Conservation (phyloP, 92 coral and sea anemone genomes). For the Chrysogorgia sp. region DNA sequence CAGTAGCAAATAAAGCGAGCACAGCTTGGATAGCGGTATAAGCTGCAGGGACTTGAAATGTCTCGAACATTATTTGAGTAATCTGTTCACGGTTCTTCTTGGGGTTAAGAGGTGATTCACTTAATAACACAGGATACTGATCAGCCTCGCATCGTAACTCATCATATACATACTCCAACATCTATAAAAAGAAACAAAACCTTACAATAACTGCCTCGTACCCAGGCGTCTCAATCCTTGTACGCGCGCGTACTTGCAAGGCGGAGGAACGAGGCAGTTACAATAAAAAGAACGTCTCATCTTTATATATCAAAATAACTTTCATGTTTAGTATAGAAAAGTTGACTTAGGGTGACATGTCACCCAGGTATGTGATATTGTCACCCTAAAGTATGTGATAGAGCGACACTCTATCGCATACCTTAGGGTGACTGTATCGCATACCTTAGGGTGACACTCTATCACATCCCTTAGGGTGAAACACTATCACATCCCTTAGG, state of each 20-base stretch:
- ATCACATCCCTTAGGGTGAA: too few species aligned
- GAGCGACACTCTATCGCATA: too few species aligned
- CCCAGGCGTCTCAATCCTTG: too few species aligned
- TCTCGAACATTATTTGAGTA: conserved; percentile 92
- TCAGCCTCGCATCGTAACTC: conserved; percentile 76
- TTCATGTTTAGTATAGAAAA: too few species aligned
- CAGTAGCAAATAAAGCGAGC: conserved; percentile 95
- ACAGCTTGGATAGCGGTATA: conserved; percentile 96
- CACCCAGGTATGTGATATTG: too few species aligned
- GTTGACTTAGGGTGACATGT: too few species aligned
- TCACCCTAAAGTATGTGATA: too few species aligned
- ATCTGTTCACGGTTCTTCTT: conserved; percentile 88
- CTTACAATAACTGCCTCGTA: background rate
- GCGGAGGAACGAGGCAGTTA: too few species aligned
- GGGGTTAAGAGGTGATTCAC: conserved; percentile 91
- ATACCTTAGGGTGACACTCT: too few species aligned
- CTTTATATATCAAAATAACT: background rate
- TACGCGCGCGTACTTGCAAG: too few species aligned
- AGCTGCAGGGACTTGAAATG: conserved; percentile 88
- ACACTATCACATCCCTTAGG: too few species aligned
- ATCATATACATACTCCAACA: conserved; percentile 77
- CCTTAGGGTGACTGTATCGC: too few species aligned
- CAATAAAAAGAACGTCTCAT: background rate
- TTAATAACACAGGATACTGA: conserved; percentile 83
- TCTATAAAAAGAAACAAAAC: conserved; percentile 46